Evolutionary conservation across 2,113 vertebrate genomes (phyloP).

Genomic region (Ceyx cyanopectus): DNA sequence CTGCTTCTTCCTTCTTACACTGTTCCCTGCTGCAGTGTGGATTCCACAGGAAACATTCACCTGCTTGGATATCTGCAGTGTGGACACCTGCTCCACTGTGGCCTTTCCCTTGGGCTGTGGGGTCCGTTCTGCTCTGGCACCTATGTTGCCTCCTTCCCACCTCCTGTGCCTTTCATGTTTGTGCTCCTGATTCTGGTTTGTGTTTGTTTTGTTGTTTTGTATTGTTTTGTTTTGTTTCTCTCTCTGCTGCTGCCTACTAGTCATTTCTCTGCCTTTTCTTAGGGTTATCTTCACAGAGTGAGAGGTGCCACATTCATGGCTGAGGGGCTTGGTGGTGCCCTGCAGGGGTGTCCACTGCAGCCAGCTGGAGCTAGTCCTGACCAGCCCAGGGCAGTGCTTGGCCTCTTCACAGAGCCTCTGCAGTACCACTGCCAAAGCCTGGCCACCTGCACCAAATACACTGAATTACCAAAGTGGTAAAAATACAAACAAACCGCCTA

Average conservation of each 20-base stretch:
- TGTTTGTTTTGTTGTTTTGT: no score
- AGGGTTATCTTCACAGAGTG: not conserved
- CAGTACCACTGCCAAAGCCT: not conserved
- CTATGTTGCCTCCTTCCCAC: not conserved
- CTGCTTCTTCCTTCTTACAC: accelerated
- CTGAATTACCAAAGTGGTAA: not conserved
- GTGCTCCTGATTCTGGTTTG: not conserved
- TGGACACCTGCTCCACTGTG: accelerated
- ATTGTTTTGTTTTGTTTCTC: no score
- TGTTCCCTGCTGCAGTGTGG: accelerated
- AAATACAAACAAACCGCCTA: not conserved
- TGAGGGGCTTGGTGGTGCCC: not conserved
- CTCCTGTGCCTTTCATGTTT: not conserved
- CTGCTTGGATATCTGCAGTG: no score
- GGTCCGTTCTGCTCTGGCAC: not conserved
- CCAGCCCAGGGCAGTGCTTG: not conserved
- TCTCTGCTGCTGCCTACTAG: accelerated
- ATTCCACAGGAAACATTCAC: not conserved
- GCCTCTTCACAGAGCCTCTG: not conserved
- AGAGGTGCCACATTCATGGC: accelerated
- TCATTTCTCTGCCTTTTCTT: not conserved
- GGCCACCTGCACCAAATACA: accelerated
- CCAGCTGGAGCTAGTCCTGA: accelerated
- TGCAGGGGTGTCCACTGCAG: not conserved
- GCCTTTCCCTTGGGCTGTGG: not conserved